phyloP scores from a whole-genome alignment of 2,888 invertebrate genomes.

The Eupithecia inturbata region DNA sequence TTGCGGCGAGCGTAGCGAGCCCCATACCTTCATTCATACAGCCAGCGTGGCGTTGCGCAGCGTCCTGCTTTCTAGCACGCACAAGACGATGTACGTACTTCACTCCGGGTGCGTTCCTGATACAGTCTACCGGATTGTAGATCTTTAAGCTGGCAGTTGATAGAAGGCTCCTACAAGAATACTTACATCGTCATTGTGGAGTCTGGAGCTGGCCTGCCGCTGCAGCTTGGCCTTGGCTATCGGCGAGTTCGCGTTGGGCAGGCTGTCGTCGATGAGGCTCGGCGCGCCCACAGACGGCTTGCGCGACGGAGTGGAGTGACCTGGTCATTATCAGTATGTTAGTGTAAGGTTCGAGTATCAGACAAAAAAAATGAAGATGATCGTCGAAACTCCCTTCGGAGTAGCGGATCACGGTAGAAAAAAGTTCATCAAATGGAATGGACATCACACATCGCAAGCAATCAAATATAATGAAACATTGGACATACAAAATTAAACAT shows the following conservation, averaged over 20 bases:
- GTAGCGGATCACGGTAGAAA: not conserved
- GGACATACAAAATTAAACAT: not conserved
- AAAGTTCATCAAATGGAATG: not conserved
- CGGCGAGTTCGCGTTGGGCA: conserved; percentile 60
- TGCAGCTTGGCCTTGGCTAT: conserved; percentile 64
- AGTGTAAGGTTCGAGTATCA: not conserved
- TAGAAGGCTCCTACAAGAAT: not conserved
- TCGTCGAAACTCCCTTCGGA: not conserved
- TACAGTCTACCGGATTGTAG: too few species aligned
- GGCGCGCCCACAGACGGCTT: conserved; percentile 11
- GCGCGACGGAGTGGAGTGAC: not conserved
- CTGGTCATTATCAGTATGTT: not conserved
- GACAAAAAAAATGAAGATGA: not conserved
- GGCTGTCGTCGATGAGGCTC: conserved; percentile 34
- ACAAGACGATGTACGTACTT: not conserved
- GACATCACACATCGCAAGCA: not conserved
- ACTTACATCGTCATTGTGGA: conserved; percentile 45
- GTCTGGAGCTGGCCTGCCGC: conserved; percentile 52
- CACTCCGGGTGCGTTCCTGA: too few species aligned
- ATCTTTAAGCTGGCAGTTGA: not conserved
- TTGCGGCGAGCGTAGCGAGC: too few species aligned
- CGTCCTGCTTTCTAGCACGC: too few species aligned
- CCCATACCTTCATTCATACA: too few species aligned
- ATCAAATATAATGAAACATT: not conserved
- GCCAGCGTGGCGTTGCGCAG: too few species aligned